A percentile compares a stretch with the other conserved stretches of the same genome.
Evolutionary conservation across 1,140 invertebrate genomes (phyloP).

Genomic region (Drosophila sp.): DNA sequence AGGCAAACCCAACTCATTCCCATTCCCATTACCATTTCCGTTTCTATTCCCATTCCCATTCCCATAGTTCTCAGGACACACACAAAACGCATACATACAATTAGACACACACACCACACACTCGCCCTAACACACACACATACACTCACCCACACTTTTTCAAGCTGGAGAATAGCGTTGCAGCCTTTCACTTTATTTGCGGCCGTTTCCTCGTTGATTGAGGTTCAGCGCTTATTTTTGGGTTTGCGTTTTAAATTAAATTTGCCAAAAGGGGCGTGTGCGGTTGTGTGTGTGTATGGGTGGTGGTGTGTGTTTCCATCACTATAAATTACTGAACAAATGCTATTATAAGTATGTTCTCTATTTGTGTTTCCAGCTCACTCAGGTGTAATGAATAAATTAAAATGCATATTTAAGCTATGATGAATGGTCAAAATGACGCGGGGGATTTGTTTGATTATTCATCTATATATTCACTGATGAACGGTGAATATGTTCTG

Average conservation of each 20-base stretch:
- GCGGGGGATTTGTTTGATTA: neutral
- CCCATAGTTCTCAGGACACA: neutral
- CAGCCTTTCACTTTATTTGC: constrained; percentile 29
- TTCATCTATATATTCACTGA: neutral
- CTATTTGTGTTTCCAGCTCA: constrained; percentile 28
- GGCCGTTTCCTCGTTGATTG: constrained; percentile 59
- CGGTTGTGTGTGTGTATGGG: constrained; percentile 1
- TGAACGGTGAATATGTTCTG: too few species aligned
- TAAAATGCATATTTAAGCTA: constrained; percentile 48
- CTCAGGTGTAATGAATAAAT: constrained; percentile 63
- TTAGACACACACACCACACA: constrained; percentile 27
- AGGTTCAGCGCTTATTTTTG: constrained; percentile 48
- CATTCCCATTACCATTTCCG: constrained; percentile 34
- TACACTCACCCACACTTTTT: neutral
- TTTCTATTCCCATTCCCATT: neutral
- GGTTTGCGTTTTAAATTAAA: constrained; percentile 73
- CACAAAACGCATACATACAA: constrained; percentile 35
- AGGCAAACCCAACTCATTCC: constrained; percentile 28
- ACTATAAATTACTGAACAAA: constrained; percentile 50
- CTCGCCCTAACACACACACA: neutral
- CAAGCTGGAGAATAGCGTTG: constrained; percentile 7
- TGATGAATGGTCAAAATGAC: constrained; percentile 15
- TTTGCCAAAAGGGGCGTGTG: constrained; percentile 44
- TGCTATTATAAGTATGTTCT: constrained; percentile 25
- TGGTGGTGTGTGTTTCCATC: constrained; percentile 10